phyloP scores from a whole-genome alignment of 2,113 vertebrate species.

The Lanius collurio region DNA sequence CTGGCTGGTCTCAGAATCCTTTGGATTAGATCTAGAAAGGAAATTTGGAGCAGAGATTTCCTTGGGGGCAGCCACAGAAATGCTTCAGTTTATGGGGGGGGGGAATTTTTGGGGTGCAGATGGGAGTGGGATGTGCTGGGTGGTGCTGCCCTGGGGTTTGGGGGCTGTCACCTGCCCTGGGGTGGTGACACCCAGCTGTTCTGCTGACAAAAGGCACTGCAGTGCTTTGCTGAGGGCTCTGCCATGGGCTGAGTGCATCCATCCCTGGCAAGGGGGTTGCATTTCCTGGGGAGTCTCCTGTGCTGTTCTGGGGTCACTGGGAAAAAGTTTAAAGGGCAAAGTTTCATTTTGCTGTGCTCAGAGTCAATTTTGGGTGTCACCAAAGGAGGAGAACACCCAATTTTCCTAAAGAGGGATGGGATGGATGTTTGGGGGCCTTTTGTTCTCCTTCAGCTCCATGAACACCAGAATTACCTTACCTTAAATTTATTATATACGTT shows the following conservation, averaged over 20 bases:
- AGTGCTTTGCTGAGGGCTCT: not conserved
- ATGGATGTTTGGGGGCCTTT: not conserved
- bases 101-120: not conserved
- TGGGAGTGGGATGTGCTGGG: not conserved
- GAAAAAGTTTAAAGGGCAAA: not conserved
- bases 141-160: not conserved
- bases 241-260: not conserved
- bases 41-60: not conserved
- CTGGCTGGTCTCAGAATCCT: not conserved
- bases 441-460: not conserved
- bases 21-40: not conserved
- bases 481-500: not conserved
- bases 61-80: not conserved
- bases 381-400: not conserved
- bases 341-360: not conserved
- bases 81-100: not conserved
- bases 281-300: not conserved
- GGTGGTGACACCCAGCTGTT: not conserved
- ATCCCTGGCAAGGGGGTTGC: not conserved
- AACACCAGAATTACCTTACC: not conserved
- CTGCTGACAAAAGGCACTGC: not conserved
- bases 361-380: not conserved
- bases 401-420: not conserved
- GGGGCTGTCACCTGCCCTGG: not conserved
- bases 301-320: not conserved